A percentile compares a stretch with the other conserved stretches of the same genome.
These are phyloP conservation scores for Canis aureus DNA, from an alignment of 2,113 vertebrate genomes.

Conservation along the genomic window DNA sequence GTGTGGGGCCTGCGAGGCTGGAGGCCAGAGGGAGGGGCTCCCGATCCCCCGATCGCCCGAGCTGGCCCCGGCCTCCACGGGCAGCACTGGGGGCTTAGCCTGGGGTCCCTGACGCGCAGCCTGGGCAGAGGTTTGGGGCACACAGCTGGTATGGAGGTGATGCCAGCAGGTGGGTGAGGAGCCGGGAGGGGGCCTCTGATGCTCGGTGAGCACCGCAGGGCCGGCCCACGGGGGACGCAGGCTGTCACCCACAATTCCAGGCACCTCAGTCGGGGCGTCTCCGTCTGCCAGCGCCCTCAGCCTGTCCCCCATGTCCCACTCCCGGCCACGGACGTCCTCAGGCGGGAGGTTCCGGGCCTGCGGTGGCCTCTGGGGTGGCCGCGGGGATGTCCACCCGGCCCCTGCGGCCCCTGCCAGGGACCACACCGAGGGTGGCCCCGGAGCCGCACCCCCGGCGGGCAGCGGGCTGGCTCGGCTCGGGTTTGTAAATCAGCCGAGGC, in stretches of 20 bases:
- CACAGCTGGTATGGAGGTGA: accelerated
- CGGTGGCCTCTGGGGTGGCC: accelerated
- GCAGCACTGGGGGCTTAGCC: accelerated
- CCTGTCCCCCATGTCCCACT: accelerated
- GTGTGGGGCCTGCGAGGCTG: neutral
- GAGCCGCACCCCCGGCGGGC: accelerated
- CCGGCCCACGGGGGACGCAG: neutral
- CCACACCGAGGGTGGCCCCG: accelerated
- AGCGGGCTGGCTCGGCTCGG: neutral
- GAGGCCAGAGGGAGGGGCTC: neutral
- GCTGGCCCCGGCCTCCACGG: too few relatives aligned
- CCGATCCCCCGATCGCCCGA: too few relatives aligned
- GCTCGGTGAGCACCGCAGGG: too few relatives aligned
- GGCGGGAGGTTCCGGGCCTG: neutral
- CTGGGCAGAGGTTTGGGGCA: neutral
- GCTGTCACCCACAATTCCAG: accelerated
- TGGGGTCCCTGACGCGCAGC: neutral
- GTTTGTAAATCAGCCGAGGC: neutral
- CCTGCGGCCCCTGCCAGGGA: accelerated
- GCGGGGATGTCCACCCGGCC: accelerated
- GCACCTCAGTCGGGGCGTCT: too few relatives aligned
- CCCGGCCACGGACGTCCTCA: neutral
- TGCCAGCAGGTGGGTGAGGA: neutral
- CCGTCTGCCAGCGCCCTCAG: accelerated
- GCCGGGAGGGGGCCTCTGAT: too few relatives aligned